Conservation (phyloP, 2,888 invertebrate species). For the Tetragonula carbonaria region DNA sequence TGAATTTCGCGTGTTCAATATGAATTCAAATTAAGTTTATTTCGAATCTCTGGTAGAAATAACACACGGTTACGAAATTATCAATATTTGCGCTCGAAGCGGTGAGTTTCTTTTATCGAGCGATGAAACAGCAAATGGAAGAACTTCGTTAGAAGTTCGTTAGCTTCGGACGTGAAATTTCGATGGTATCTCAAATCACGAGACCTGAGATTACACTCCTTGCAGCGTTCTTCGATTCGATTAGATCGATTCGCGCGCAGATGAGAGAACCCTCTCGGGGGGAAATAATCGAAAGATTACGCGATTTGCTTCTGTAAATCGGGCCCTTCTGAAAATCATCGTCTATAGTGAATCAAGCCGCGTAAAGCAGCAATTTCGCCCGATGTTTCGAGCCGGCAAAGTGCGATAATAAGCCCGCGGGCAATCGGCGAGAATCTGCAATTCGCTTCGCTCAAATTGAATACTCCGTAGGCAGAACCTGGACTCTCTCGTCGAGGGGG, state of each 20-base stretch:
- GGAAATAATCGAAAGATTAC: constrained; percentile 7
- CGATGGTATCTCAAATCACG: neutral
- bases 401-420: constrained; percentile 82
- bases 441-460: constrained; percentile 81
- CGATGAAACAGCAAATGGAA: neutral
- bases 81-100: neutral
- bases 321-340: constrained; percentile 45
- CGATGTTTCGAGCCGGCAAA: constrained; percentile 78
- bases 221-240: neutral
- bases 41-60: neutral
- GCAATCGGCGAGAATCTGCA: constrained; percentile 80
- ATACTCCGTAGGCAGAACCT: constrained; percentile 78
- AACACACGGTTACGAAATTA: neutral
- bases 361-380: constrained; percentile 72
- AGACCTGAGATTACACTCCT: neutral
- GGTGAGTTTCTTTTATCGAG: neutral
- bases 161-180: neutral
- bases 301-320: constrained; percentile 54
- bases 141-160: neutral
- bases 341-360: constrained; percentile 55
- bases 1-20: too few relatives aligned
- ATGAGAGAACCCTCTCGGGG: neutral
- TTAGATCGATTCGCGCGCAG: neutral
- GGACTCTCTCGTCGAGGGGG: constrained; percentile 75
- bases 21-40: neutral